These are phyloP conservation scores for Cotesia typhae DNA, from an alignment of 1,140 invertebrate species.

Conservation along the genomic window DNA sequence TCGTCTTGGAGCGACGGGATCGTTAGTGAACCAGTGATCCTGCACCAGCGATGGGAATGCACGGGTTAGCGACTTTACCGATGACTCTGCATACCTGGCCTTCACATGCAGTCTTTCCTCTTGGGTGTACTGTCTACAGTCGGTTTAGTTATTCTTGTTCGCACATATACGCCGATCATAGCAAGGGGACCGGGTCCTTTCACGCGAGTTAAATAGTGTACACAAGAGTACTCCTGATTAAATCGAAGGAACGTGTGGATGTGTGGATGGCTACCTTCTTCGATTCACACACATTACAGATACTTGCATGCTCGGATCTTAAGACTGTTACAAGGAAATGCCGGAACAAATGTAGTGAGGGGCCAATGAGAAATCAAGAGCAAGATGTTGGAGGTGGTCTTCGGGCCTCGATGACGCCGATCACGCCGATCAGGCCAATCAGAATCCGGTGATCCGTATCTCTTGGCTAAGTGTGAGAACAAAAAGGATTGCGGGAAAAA, in stretches of 20 bases:
- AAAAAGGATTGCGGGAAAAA: background rate
- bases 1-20: conserved; percentile 5
- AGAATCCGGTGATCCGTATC: conserved; percentile 43
- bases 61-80: conserved; percentile 8
- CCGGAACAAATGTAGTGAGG: conserved; percentile 26
- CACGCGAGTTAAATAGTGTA: conserved; percentile 25
- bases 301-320: background rate
- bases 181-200: background rate
- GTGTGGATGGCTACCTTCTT: background rate
- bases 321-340: background rate
- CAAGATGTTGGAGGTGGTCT: conserved; percentile 36
- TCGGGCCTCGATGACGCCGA: conserved; percentile 34
- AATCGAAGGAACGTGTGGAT: conserved; percentile 9
- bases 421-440: conserved; percentile 40
- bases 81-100: conserved; percentile 33
- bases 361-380: conserved; percentile 36
- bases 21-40: conserved; percentile 23
- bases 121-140: background rate
- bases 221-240: conserved; percentile 27
- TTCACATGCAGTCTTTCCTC: background rate
- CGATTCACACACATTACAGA: no score
- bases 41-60: conserved; percentile 23
- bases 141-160: background rate
- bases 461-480: conserved; percentile 15
- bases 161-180: background rate